A percentile compares a stretch with the other conserved stretches of the same genome.
phyloP scores from a whole-genome alignment of 2,797 vertebrate genomes.

The Alca torda region DNA sequence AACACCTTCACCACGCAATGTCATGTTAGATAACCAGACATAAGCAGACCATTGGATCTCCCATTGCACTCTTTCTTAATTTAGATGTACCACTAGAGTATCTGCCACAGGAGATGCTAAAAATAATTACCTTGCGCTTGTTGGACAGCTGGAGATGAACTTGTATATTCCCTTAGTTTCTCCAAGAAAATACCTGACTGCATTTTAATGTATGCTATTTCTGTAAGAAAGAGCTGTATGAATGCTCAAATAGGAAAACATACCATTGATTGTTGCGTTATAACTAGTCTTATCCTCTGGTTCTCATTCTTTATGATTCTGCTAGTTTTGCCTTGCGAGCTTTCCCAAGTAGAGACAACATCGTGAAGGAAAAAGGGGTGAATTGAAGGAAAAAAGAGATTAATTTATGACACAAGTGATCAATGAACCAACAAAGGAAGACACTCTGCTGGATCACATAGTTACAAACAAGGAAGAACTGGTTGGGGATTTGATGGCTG shows the following conservation, averaged over 20 bases:
- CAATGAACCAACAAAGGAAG: neutral
- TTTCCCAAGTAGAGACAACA: neutral
- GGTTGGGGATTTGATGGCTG: neutral
- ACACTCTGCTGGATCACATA: neutral
- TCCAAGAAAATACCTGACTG: neutral
- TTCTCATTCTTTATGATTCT: neutral
- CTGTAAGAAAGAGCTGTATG: neutral
- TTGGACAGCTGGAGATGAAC: neutral
- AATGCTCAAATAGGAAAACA: neutral
- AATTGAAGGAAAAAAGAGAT: neutral
- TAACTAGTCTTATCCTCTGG: neutral
- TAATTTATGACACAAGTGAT: neutral
- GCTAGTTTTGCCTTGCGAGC: neutral
- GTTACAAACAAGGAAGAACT: neutral
- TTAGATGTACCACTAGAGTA: neutral
- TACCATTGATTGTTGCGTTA: neutral
- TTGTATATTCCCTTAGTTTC: neutral
- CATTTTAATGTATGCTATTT: neutral
- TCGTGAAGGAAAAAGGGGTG: accelerated
- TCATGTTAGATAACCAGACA: neutral
- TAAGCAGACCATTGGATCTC: neutral
- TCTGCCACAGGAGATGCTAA: neutral
- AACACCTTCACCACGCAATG: neutral
- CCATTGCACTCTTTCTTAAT: neutral
- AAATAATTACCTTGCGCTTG: neutral